Evolutionary conservation across 2,797 vertebrate species (phyloP).

Genomic region (Onychomys arenicola): DNA sequence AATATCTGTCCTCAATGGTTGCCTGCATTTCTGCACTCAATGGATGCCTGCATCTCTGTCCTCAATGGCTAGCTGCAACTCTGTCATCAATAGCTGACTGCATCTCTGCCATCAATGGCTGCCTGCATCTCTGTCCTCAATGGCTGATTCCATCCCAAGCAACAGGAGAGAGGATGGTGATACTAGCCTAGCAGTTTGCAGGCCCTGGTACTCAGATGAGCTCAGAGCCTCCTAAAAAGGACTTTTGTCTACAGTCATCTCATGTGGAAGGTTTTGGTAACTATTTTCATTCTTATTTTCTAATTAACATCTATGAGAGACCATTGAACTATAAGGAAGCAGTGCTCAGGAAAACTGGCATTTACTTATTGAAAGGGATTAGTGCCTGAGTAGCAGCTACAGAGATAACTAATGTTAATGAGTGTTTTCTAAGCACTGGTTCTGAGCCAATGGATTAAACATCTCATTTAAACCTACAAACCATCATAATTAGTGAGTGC

Average conservation of each 20-base stretch:
- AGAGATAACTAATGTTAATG: neutral
- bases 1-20: neutral
- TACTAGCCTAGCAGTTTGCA: neutral
- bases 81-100: no score
- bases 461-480: conserved; percentile 33
- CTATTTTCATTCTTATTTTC: neutral
- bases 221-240: conserved; percentile 21
- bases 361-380: neutral
- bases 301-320: neutral
- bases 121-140: no score
- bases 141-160: neutral
- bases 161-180: neutral
- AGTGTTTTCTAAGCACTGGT: neutral
- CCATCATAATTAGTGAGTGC: neutral
- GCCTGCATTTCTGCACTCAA: neutral
- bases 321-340: neutral
- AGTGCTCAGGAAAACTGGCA: neutral
- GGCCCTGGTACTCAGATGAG: neutral
- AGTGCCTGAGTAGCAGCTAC: neutral
- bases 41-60: no score
- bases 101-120: no score
- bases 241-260: conserved; percentile 15
- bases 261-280: conserved; percentile 45
- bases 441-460: neutral
- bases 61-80: no score